phyloP scores from a whole-genome alignment of 2,113 vertebrate genomes.

The Mellivora capensis region DNA sequence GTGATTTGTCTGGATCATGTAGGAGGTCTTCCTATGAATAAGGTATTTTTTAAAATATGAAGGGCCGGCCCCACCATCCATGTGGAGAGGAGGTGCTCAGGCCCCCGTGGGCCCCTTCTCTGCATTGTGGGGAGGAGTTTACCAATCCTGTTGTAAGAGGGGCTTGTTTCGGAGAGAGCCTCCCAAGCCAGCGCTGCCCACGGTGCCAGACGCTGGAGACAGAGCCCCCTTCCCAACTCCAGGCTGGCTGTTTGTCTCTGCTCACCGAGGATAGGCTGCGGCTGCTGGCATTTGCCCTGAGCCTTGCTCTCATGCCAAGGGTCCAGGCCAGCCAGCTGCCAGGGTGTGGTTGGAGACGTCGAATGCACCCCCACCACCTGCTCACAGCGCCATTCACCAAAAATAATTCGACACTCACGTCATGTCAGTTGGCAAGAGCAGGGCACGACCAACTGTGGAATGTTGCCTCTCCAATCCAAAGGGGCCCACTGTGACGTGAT shows the following conservation, averaged over 20 bases:
- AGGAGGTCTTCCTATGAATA: background rate
- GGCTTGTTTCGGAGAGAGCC: background rate
- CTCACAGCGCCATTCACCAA: background rate
- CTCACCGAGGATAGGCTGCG: background rate
- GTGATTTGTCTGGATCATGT: background rate
- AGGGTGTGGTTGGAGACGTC: background rate
- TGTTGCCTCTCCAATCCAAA: background rate
- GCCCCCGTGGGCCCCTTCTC: background rate
- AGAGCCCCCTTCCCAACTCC: background rate
- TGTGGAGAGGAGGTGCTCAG: background rate
- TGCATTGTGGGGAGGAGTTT: background rate
- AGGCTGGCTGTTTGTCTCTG: background rate
- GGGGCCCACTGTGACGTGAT: background rate
- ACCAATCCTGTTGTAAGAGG: background rate
- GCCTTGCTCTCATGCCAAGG: background rate
- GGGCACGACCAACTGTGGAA: background rate
- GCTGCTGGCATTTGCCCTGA: background rate
- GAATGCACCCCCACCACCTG: conserved; percentile 10
- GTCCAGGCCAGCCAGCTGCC: background rate
- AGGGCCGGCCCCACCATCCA: background rate
- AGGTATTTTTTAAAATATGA: background rate
- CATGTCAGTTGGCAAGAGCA: background rate
- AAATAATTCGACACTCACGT: conserved; percentile 34
- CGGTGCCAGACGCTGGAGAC: background rate
- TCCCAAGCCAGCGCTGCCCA: background rate